Percentiles rank a stretch among this genome's conserved stretches.
Conservation (phyloP, 1,140 invertebrate genomes). For the honey bee (Apis mellifera) region DNA sequence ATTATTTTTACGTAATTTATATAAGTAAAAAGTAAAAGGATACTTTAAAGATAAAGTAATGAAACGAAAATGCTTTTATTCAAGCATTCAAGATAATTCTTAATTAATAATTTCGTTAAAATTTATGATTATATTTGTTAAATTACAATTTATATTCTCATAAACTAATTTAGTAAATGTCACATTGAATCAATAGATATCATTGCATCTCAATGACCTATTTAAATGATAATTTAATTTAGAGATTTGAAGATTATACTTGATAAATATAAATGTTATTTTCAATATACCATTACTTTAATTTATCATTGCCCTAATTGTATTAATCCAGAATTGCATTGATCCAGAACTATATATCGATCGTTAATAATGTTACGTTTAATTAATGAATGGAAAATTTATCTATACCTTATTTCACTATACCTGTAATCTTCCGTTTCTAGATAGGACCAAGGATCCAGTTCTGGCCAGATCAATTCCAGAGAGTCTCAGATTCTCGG, state of each 20-base stretch:
- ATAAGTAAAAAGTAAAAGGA: no score
- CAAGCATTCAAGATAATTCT: no score
- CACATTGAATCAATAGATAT: no score
- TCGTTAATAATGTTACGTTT: background rate
- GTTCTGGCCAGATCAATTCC: conserved; percentile 73
- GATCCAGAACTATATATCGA: background rate
- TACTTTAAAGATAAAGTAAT: no score
- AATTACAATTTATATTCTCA: no score
- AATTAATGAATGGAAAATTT: background rate
- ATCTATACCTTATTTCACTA: no score
- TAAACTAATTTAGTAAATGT: no score
- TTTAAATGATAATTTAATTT: background rate
- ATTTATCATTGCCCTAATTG: background rate
- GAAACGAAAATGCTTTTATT: no score
- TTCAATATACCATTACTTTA: background rate
- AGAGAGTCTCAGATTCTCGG: conserved; percentile 52
- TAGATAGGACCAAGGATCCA: conserved; percentile 68
- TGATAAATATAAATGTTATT: background rate
- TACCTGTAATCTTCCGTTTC: conserved; percentile 70
- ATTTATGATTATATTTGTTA: no score
- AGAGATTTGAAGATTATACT: background rate
- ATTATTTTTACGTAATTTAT: no score
- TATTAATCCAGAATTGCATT: background rate
- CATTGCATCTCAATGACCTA: background rate
- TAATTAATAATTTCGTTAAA: no score